Conservation (phyloP, 1,140 invertebrate species). For the Drosophila oshimai region DNA sequence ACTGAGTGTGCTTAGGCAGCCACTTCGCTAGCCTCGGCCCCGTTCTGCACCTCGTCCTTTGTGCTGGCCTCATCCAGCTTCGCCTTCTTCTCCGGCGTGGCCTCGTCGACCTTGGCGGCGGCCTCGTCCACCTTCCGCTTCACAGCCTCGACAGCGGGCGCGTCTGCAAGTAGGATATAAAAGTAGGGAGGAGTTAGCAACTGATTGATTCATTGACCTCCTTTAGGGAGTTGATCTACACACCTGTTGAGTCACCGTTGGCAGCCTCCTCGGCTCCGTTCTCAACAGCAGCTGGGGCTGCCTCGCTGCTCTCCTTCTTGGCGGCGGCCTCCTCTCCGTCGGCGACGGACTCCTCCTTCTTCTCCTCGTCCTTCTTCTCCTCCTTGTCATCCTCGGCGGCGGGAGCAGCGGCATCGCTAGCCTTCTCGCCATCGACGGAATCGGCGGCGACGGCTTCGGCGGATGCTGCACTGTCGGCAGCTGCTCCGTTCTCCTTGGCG, state of each 20-base stretch:
- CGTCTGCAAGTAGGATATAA: conserved; percentile 36
- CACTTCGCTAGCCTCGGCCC: conserved; percentile 79
- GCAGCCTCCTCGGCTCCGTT: conserved; percentile 70
- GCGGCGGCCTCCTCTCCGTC: conserved; percentile 62
- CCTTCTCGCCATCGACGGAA: conserved; percentile 38
- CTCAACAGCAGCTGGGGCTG: conserved; percentile 53
- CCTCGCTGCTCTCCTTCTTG: conserved; percentile 65
- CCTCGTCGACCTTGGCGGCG: conserved; percentile 68
- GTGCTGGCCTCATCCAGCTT: conserved; percentile 79
- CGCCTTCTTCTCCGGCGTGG: conserved; percentile 81
- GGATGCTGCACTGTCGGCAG: conserved; percentile 41
- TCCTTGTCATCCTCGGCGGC: conserved; percentile 42
- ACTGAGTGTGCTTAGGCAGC: conserved; percentile 73
- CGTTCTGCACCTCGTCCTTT: conserved; percentile 81
- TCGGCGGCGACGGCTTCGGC: conserved; percentile 26
- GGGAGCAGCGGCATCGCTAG: conserved; percentile 22
- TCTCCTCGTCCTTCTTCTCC: conserved; percentile 53
- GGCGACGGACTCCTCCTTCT: conserved; percentile 42
- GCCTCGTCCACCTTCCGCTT: conserved; percentile 79
- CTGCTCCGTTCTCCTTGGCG: conserved; percentile 52
- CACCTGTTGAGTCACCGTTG: conserved; percentile 81
- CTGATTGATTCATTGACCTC: too few relatives aligned
- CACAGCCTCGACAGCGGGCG: conserved; percentile 71
- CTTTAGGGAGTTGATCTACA: background rate
- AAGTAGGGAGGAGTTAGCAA: background rate